Evolutionary conservation across 2,797 vertebrate genomes (phyloP).

Genomic region (Alauda arvensis): DNA sequence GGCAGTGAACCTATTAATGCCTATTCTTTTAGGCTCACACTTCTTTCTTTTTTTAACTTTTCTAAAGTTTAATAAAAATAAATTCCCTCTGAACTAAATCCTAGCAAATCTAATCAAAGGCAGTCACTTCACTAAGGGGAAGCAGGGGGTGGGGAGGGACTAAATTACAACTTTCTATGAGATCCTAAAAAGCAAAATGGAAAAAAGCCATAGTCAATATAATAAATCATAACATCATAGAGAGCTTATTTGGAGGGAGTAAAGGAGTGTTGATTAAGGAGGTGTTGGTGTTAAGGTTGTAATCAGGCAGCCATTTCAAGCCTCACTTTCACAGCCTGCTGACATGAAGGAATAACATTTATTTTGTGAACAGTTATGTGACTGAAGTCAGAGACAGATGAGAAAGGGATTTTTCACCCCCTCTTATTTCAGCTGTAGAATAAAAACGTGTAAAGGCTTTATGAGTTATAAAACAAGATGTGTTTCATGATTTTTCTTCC

Average conservation of each 20-base stretch:
- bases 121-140: conserved; percentile 14
- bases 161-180: conserved; percentile 52
- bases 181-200: conserved; percentile 50
- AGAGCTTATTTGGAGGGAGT: conserved; percentile 52
- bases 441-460: background rate
- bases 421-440: conserved; percentile 10
- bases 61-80: conserved; percentile 44
- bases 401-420: background rate
- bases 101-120: conserved; percentile 55
- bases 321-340: conserved; percentile 36
- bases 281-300: conserved; percentile 50
- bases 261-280: conserved; percentile 56
- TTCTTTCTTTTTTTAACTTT: background rate
- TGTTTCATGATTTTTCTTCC: background rate
- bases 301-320: conserved; percentile 57
- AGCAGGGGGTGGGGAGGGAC: conserved; percentile 27
- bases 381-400: conserved; percentile 21
- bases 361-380: conserved; percentile 24
- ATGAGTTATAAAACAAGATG: background rate
- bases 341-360: conserved; percentile 50
- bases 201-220: conserved; percentile 48
- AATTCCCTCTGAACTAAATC: conserved; percentile 42
- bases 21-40: background rate
- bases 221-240: conserved; percentile 39
- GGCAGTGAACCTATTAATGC: conserved; percentile 10